Conservation (phyloP, 1,140 invertebrate species). For the Papilio polyxenes region DNA sequence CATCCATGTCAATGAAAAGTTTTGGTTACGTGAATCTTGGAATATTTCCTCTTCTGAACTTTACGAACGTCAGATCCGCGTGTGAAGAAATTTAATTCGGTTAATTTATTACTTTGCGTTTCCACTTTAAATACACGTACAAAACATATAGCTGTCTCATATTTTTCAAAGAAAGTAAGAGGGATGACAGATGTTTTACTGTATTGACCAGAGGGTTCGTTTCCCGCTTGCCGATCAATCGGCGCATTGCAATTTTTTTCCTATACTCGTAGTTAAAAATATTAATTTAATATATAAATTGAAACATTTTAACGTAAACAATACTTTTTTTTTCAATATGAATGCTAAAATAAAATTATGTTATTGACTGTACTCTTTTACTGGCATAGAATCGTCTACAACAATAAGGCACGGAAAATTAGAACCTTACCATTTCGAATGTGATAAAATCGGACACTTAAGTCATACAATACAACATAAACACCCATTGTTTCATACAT, state of each 20-base stretch:
- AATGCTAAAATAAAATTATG: background rate
- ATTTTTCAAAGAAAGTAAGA: too few relatives aligned
- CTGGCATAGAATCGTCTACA: background rate
- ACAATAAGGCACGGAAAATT: background rate
- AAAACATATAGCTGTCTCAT: too few relatives aligned
- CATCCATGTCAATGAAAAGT: background rate
- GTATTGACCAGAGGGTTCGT: too few relatives aligned
- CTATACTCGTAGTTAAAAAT: too few relatives aligned
- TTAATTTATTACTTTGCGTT: background rate
- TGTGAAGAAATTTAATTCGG: background rate
- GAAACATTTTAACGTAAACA: too few relatives aligned
- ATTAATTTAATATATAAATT: too few relatives aligned
- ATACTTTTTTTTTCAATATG: too few relatives aligned
- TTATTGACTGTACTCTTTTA: background rate
- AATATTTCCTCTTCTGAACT: conserved; percentile 1
- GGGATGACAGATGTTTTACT: too few relatives aligned
- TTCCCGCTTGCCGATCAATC: too few relatives aligned
- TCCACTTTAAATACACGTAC: too few relatives aligned
- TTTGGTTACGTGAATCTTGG: conserved; percentile 22
- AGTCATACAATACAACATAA: conserved; percentile 15
- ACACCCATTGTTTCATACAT: conserved; percentile 1
- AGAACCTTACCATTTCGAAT: conserved; percentile 15
- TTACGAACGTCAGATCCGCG: background rate
- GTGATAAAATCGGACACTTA: conserved; percentile 2
- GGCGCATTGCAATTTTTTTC: too few relatives aligned